Percentiles rank a stretch among this genome's conserved stretches.
phyloP scores from a whole-genome alignment of 2,888 invertebrate genomes.

The Carterocephalus palaemon region DNA sequence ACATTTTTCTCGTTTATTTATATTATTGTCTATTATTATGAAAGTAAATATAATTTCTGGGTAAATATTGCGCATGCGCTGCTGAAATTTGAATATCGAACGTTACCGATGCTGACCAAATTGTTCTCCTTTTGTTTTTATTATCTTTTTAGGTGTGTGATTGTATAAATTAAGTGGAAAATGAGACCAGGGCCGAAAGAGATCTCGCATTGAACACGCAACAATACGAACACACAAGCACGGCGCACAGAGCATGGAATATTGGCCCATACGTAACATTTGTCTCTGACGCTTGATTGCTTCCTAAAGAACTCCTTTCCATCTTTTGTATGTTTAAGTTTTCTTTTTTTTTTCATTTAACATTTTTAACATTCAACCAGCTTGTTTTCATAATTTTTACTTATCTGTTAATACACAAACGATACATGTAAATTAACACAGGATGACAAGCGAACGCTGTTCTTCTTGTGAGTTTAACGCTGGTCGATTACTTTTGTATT shows the following conservation, averaged over 20 bases:
- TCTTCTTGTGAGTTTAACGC: too few relatives aligned
- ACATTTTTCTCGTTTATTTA: constrained; percentile 51
- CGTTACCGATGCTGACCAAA: constrained; percentile 39
- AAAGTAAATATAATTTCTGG: constrained; percentile 2
- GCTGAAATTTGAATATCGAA: background rate
- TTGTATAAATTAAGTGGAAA: constrained; percentile 53
- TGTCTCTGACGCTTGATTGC: constrained; percentile 32
- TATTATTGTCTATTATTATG: constrained; percentile 26
- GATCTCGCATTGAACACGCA: constrained; percentile 56
- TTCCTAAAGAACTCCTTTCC: constrained; percentile 20
- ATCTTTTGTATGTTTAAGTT: constrained; percentile 24
- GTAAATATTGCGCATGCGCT: constrained; percentile 15
- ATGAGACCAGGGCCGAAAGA: constrained; percentile 78
- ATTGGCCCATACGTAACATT: constrained; percentile 26
- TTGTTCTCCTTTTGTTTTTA: constrained; percentile 42
- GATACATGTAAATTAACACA: too few relatives aligned
- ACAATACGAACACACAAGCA: constrained; percentile 35
- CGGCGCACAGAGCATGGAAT: constrained; percentile 60
- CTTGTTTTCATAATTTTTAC: too few relatives aligned
- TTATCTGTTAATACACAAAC: too few relatives aligned
- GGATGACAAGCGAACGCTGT: too few relatives aligned
- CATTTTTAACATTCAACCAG: too few relatives aligned
- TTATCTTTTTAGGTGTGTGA: constrained; percentile 60
- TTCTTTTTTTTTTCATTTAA: constrained; percentile 22
- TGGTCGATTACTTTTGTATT: too few relatives aligned